A percentile compares a stretch with the other conserved stretches of the same genome.
Conservation (phyloP, 2,888 invertebrate genomes). For the Schrankia costaestrigalis region DNA sequence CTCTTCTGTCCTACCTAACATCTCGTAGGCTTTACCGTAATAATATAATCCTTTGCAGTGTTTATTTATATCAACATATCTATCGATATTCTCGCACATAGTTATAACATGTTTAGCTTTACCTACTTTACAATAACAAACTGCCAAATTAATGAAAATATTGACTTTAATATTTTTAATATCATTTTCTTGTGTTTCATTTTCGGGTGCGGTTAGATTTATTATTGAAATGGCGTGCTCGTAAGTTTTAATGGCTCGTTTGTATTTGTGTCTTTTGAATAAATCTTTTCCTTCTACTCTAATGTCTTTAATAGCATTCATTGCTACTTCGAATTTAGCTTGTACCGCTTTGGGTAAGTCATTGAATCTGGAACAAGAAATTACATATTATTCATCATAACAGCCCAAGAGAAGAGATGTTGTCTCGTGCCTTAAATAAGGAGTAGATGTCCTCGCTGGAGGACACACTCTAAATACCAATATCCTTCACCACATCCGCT, state of each 20-base stretch:
- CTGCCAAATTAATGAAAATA: conserved; percentile 57
- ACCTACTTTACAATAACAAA: conserved; percentile 61
- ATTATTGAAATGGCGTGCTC: conserved; percentile 57
- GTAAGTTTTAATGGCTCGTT: conserved; percentile 52
- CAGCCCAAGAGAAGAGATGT: too few species aligned
- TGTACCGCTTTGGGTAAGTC: conserved; percentile 61
- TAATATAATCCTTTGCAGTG: conserved; percentile 66
- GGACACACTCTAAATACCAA: too few species aligned
- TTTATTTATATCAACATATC: conserved; percentile 48
- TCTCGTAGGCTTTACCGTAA: conserved; percentile 55
- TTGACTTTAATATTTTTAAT: conserved; percentile 51
- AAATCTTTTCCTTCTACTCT: conserved; percentile 52
- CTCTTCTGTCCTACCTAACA: conserved; percentile 50
- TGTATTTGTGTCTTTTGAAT: conserved; percentile 47
- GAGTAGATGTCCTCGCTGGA: too few species aligned
- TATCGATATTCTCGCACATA: conserved; percentile 61
- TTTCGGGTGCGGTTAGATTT: conserved; percentile 45
- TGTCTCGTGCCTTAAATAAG: too few species aligned
- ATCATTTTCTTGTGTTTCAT: conserved; percentile 38
- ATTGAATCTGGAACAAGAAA: conserved; percentile 56
- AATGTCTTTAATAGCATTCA: conserved; percentile 53
- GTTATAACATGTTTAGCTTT: conserved; percentile 59
- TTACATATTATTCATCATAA: too few species aligned
- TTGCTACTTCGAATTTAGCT: conserved; percentile 51
- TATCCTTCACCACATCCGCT: too few species aligned